Conservation (phyloP, 2,888 invertebrate genomes). For the Napeogenes inachia region DNA sequence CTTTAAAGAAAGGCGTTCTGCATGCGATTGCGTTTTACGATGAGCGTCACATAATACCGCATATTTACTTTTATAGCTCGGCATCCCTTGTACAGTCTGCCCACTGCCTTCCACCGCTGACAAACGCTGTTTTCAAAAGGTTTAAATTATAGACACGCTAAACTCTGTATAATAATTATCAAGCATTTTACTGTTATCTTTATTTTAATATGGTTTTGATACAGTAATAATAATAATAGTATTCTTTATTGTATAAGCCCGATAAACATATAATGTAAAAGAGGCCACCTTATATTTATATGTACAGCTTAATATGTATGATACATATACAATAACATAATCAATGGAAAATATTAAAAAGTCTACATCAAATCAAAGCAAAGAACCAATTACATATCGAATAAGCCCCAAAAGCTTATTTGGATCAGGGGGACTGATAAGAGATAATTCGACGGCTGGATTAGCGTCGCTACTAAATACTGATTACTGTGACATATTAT, state of each 20-base stretch:
- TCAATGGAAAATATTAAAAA: constrained; percentile 6
- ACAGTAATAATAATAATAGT: too few species aligned
- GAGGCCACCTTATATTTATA: too few species aligned
- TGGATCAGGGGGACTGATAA: constrained; percentile 18
- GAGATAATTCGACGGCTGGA: constrained; percentile 26
- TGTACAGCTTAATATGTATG: too few species aligned
- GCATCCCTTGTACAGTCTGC: constrained; percentile 13
- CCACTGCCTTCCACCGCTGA: constrained; percentile 14
- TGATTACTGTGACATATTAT: constrained; percentile 24
- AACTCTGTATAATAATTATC: background rate
- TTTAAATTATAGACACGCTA: background rate
- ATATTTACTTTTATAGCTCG: constrained; percentile 26
- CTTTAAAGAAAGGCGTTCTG: constrained; percentile 8
- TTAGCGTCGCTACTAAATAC: constrained; percentile 24
- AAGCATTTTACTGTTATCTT: too few species aligned
- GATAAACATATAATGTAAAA: too few species aligned
- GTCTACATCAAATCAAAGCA: background rate
- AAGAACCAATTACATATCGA: constrained; percentile 11
- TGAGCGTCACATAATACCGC: constrained; percentile 23
- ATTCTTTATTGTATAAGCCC: too few species aligned
- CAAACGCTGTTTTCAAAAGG: constrained; percentile 10
- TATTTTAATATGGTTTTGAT: too few species aligned
- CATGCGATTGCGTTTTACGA: constrained; percentile 28
- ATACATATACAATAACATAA: background rate
- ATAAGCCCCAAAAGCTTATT: constrained; percentile 11